Base-by-base conservation (phyloP, 2,797 vertebrate species). In the Dromococcyx pavoninus region DNA sequence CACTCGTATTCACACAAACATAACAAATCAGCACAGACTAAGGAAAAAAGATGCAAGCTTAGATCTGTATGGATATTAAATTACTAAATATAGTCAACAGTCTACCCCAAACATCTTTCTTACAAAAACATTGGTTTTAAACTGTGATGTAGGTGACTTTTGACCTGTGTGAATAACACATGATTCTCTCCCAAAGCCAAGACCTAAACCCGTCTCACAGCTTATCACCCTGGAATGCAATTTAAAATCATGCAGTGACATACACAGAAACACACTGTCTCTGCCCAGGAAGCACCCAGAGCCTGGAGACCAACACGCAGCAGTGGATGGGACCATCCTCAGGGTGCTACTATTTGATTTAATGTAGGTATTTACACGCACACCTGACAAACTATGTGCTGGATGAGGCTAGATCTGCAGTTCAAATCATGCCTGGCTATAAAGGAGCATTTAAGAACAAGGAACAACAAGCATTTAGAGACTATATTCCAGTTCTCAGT, bases 361-460 rank as follows among this genome's bases (percentile, higher is more conserved):
- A 16, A 33, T 1, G 0, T 21, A 60, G 44, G 13, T 13, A 50
- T 53, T 84, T 56, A 43, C 35, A 50, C 15, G 16, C 17, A 32
- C 10, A 19, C 13, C 13, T 28, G 4, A 70, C 14, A 73, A 76
- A 27, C 10, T 12, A 64, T 51, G 30, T 35, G 50, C 33, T 19
- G 2, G 7, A 21, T 35, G 1, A 75, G 5, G 4, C 22, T 32
- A 56, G 13, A 80, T 23, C 32, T 0, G 0, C 24, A 54, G 54
- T 54, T 51, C n/a, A 64, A 83, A 88, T 54, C 3, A 46, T 2
- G 1, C 39, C 37, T 23, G 7, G 9, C 41, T 61, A 58, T 23
- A 91, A 64, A 56, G 1, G 35, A 77, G 2, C 32, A 43, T 39
- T 88, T 70, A 50, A 71, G 70, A 80, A 23, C 18, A 67, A 27